Evolutionary conservation across 2,888 invertebrate genomes (phyloP), one percentile per base, ranked within the genome.

Genomic region (Erebia aethiops): DNA sequence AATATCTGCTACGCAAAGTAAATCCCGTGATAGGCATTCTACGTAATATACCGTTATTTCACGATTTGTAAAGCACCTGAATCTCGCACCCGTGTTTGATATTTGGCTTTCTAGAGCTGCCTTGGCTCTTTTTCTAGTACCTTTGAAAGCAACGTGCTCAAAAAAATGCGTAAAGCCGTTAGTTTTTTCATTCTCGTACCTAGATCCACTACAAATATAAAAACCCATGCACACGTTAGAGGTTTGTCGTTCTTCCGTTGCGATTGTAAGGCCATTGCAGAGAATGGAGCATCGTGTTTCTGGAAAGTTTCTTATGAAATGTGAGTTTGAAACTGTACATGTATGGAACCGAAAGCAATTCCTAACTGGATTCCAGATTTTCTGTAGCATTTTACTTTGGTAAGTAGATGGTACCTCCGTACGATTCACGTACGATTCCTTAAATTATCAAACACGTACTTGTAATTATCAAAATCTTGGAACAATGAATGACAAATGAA

Each of bases 31-130:
- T 74, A 99, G 94, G 83, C 99, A 99, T 88, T 99, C 98, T 16
- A 98, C 99, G 85, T 98, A 99, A 90, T 98, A 99, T 0, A 97
- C 98, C 13, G 98, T 98, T 89, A 99, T 98, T 89, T 99, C 99
- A 70, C 99, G 95, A 58, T 98, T 98, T 2, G 99, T 99, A 88
- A 98, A 98, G 8, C 99, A 99, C 89, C 98, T 98, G 79, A 99
- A 94, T 82, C 98, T 98, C 3, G 99, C 99, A 14, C 99, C 99
- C 93, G 98, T 96, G 82, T 97, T 97, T 84, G 98, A 98, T 77
- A 99, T 98, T 91, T 98, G 98, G 58, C 98, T 91, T 87, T 99
- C 98, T 61, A 99, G 91, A 76, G 96, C 96, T 21, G 95, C 95
- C 90, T 97, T 98, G 1, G 96, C 95, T 70, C 98, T 94, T 81